Evolutionary conservation across 2,797 vertebrate genomes (phyloP).

Genomic region (Rhabdomys pumilio): DNA sequence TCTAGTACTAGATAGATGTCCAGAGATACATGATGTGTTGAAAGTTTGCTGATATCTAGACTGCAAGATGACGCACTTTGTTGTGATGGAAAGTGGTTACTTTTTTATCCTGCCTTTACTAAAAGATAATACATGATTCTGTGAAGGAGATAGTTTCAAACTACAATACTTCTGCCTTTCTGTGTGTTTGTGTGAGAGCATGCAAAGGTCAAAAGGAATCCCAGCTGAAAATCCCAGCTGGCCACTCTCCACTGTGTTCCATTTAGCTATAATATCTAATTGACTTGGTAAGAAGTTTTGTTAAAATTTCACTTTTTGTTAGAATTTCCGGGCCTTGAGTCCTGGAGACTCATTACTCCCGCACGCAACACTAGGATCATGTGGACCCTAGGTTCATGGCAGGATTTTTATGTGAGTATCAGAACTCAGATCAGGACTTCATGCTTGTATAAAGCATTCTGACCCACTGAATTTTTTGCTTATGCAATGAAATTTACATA

Average conservation of each 20-base stretch:
- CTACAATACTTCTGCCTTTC: neutral
- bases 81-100: neutral
- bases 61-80: neutral
- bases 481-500: neutral
- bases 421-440: neutral
- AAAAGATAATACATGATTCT: neutral
- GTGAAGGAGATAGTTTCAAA: constrained; percentile 21
- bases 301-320: neutral
- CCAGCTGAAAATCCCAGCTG: neutral
- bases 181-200: neutral
- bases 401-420: neutral
- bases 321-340: neutral
- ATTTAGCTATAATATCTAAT: neutral
- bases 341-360: neutral
- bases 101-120: constrained; percentile 12
- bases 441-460: neutral
- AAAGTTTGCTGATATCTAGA: neutral
- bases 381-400: neutral
- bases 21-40: constrained; percentile 11
- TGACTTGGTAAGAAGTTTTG: too few species aligned
- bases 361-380: neutral
- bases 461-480: neutral
- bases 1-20: neutral
- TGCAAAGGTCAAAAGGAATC: neutral
- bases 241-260: neutral